Evolutionary conservation across 2,797 vertebrate species (phyloP).

Genomic region (Gadopsis bispinosus): DNA sequence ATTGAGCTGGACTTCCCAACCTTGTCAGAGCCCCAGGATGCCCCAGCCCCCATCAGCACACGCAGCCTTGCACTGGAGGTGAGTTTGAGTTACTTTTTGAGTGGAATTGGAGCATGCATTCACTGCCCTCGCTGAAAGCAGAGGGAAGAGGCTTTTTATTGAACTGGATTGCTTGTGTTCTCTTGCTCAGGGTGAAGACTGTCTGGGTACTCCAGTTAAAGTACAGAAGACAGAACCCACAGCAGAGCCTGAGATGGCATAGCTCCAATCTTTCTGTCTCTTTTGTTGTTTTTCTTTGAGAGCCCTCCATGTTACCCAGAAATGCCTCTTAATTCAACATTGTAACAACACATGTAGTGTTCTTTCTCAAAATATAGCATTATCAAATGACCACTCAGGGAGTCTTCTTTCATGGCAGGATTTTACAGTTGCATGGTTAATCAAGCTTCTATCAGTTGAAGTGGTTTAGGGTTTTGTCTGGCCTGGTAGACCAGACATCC

Average conservation of each 20-base stretch:
- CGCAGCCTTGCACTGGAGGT: constrained; percentile 59
- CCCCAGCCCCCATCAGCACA: constrained; percentile 1
- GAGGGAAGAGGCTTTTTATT: neutral
- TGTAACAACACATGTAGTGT: too few relatives aligned
- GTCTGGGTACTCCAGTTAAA: constrained; percentile 74
- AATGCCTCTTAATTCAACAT: too few relatives aligned
- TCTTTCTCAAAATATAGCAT: too few relatives aligned
- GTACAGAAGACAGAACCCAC: constrained; percentile 66
- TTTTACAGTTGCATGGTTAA: constrained; percentile 25
- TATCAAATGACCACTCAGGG: constrained; percentile 41
- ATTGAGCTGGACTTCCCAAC: constrained; percentile 86
- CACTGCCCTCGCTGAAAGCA: neutral
- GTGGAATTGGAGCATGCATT: neutral
- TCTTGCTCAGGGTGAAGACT: constrained; percentile 68
- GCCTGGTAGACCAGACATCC: neutral
- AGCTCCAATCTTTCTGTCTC: constrained; percentile 8
- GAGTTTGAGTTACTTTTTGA: constrained; percentile 25
- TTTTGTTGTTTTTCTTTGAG: too few relatives aligned
- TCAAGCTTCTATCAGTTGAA: neutral
- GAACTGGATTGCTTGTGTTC: constrained; percentile 12
- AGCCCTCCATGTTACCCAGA: neutral
- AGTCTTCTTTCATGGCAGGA: constrained; percentile 15
- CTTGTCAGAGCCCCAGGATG: constrained; percentile 68
- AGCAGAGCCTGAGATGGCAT: constrained; percentile 48
- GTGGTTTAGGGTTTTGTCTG: constrained; percentile 1